These are phyloP conservation scores for Lerema accius DNA, from an alignment of 1,140 invertebrate species.

Conservation along the genomic window DNA sequence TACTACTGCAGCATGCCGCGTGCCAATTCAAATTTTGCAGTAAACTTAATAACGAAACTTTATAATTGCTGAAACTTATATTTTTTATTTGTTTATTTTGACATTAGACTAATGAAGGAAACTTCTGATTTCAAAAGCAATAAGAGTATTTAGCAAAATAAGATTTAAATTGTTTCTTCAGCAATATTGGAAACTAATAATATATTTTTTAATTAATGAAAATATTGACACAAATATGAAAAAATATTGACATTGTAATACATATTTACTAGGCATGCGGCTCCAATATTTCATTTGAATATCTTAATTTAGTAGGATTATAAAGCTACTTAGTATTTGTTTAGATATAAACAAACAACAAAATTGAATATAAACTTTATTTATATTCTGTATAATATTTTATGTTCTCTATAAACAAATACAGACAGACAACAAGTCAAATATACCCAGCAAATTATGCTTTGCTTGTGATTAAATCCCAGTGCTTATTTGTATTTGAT, in stretches of 20 bases:
- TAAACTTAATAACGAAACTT: too few relatives aligned
- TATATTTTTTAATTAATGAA: too few relatives aligned
- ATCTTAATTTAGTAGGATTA: slow-evolving; percentile 1
- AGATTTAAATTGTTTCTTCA: slow-evolving; percentile 40
- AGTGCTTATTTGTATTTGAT: slow-evolving; percentile 55
- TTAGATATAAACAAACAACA: not conserved
- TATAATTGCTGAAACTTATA: too few relatives aligned
- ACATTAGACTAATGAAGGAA: slow-evolving; percentile 31
- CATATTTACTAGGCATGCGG: slow-evolving; percentile 52
- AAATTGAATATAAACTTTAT: not conserved
- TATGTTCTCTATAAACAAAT: too few relatives aligned
- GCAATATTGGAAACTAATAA: slow-evolving; percentile 42
- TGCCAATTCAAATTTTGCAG: slow-evolving; percentile 58
- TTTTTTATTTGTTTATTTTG: too few relatives aligned
- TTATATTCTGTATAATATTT: not conserved
- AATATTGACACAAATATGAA: too few relatives aligned
- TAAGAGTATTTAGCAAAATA: slow-evolving; percentile 39
- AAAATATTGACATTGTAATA: slow-evolving; percentile 36
- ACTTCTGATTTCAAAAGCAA: slow-evolving; percentile 41
- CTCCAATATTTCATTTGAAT: slow-evolving; percentile 36
- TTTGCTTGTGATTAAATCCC: slow-evolving; percentile 38
- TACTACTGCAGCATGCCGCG: slow-evolving; percentile 54
- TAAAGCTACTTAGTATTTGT: slow-evolving; percentile 1
- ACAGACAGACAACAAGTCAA: too few relatives aligned
- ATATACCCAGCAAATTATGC: slow-evolving; percentile 1